Conservation (phyloP, 37 sponge, comb jelly and placozoan genomes). For the Petrosia ficiformis region DNA sequence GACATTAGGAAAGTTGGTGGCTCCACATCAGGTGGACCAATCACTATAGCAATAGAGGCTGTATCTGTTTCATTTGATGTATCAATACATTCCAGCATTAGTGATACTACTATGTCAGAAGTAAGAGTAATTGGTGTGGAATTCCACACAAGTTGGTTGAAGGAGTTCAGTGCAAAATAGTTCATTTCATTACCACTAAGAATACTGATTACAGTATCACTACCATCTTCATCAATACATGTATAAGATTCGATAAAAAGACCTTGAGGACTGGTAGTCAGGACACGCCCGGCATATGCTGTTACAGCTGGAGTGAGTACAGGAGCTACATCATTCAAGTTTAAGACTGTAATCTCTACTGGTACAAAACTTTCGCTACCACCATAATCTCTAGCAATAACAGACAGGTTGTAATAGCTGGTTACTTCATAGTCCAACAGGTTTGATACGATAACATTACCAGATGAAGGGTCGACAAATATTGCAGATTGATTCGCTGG, state of each 20-base stretch:
- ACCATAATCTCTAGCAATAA: constrained; percentile 56
- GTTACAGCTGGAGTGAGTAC: constrained; percentile 26
- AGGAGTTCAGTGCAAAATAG: constrained; percentile 29
- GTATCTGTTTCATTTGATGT: constrained; percentile 1
- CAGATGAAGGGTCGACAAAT: constrained; percentile 39
- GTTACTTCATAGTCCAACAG: constrained; percentile 51
- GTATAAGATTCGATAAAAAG: constrained; percentile 35
- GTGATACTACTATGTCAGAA: constrained; percentile 21
- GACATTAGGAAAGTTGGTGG: constrained; percentile 12
- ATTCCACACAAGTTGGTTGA: constrained; percentile 40
- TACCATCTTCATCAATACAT: constrained; percentile 46
- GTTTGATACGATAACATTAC: constrained; percentile 37
- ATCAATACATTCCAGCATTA: constrained; percentile 23
- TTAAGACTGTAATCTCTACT: constrained; percentile 25
- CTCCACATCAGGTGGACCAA: not conserved
- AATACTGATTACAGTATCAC: constrained; percentile 27
- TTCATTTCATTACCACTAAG: constrained; percentile 16
- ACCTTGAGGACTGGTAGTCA: constrained; percentile 10
- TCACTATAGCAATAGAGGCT: constrained; percentile 15
- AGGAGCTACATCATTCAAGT: constrained; percentile 54
- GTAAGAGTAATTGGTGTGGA: not conserved
- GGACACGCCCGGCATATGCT: constrained; percentile 7
- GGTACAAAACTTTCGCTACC: constrained; percentile 26
- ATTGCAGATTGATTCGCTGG: constrained; percentile 41
- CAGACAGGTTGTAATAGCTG: constrained; percentile 38